Base-by-base conservation (phyloP, 1,140 invertebrate genomes). In the Drosophila triauraria region DNA sequence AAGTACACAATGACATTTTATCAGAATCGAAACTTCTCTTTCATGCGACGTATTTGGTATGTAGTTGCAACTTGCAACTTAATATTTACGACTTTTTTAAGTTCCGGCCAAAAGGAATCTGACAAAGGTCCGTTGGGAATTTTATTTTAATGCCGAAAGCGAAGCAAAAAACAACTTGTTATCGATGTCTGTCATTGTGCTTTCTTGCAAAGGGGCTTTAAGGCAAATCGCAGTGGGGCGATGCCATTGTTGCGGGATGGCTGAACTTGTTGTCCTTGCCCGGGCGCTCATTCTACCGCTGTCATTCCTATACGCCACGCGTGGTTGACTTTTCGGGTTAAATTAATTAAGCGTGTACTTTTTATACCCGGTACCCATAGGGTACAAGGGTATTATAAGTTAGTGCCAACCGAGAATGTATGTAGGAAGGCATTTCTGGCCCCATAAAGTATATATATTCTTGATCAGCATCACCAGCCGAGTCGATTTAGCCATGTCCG, bases 91-190 rank as follows among this genome's bases (percentile, higher is more conserved):
- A n/a, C 35, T 44, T 43, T 54, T 56, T 56, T 23, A 17, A 42
- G 13, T 3, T 13, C 17, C 42, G 30, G 15, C 38, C 20, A 12
- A 35, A 50, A 51, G n/a, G 57, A 57, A 51, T 59, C 58, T 57
- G 62, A 30, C 70, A 76, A 42, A 69, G 59, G 51, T 67, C 62
- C 80, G 75, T 88, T 79, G 70, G 61, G 54, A 68, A 68, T 79
- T 78, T 78, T 88, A 80, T 80, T 80, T 81, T 84, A 81, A 90
- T 84, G 74, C 78, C 68, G 70, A 75, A 56, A 82, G 80, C 71
- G 57, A 80, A 87, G 82, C 78, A 84, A 83, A 80, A 87, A 80
- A 78, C 84, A 88, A 84, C 84, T 87, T 88, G 83, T 84, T 87
- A 84, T 88, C 84, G 84, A 70, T 87, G 84, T 67, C 78, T 86